Conservation (phyloP, 2,888 invertebrate genomes). For the Dastarcus helophoroides region DNA sequence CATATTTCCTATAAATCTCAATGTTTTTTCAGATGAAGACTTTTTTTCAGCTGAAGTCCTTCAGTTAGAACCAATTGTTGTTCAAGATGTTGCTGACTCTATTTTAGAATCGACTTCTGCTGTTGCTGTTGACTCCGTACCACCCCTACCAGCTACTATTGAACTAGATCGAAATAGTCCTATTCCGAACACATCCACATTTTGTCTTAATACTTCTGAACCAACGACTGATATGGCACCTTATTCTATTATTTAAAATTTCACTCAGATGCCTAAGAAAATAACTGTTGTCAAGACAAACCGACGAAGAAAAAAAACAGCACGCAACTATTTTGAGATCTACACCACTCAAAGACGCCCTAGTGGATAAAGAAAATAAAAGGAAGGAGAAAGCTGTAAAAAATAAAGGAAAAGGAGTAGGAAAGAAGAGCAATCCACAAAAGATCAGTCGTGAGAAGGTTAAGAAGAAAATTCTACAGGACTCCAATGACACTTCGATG, state of each 20-base stretch:
- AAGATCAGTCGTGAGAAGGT: no score
- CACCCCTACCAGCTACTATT: conserved; percentile 3
- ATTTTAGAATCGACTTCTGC: conserved; percentile 6
- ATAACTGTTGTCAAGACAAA: conserved; percentile 1
- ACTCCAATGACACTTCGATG: no score
- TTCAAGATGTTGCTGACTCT: conserved; percentile 5
- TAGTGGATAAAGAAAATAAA: conserved; percentile 3
- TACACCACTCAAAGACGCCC: conserved; percentile 3
- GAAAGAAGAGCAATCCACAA: no score
- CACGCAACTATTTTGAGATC: conserved; percentile 1
- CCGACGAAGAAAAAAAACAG: conserved; percentile 2
- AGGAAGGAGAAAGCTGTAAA: conserved; percentile 1
- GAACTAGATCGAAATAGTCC: conserved; percentile 6
- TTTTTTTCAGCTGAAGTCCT: conserved; percentile 7
- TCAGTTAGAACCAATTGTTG: conserved; percentile 4
- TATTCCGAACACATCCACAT: conserved; percentile 5
- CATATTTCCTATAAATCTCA: conserved; percentile 13
- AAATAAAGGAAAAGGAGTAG: no score
- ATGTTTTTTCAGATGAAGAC: conserved; percentile 18
- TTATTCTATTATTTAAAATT: conserved; percentile 1
- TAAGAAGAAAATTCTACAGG: no score
- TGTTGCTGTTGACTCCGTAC: conserved; percentile 4
- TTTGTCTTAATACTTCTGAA: conserved; percentile 6
- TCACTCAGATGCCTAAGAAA: conserved; percentile 4
- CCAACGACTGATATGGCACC: conserved; percentile 3